phyloP scores from a whole-genome alignment of 1,140 invertebrate species.

The Hermetia illucens region DNA sequence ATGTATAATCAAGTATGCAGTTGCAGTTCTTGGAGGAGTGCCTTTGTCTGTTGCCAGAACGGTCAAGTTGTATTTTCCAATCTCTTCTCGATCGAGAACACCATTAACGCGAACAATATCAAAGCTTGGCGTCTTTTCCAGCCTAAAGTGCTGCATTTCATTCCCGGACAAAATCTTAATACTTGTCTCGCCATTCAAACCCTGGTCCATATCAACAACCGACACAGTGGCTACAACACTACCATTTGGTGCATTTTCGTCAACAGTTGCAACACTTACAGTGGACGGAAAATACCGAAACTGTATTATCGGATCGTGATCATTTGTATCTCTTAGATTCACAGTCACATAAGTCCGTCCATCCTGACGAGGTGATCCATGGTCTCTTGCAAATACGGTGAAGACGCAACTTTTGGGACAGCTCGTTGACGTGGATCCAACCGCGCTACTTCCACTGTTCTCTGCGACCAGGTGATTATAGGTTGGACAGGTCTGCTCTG shows the following conservation, averaged over 20 bases:
- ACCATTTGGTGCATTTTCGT: slow-evolving; percentile 82
- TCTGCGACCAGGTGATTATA: slow-evolving; percentile 29
- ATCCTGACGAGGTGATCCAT: slow-evolving; percentile 77
- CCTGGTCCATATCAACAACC: slow-evolving; percentile 81
- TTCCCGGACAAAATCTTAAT: slow-evolving; percentile 78
- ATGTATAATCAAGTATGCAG: slow-evolving; percentile 74
- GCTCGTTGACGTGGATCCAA: slow-evolving; percentile 6
- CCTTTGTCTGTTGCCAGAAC: slow-evolving; percentile 84
- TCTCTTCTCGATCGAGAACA: slow-evolving; percentile 80
- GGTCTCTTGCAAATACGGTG: slow-evolving; percentile 84
- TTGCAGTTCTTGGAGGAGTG: slow-evolving; percentile 64
- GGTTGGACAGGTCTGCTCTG: slow-evolving; percentile 47
- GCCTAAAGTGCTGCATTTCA: slow-evolving; percentile 74
- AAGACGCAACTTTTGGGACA: slow-evolving; percentile 83
- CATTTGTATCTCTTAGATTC: slow-evolving; percentile 84
- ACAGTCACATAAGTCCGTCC: slow-evolving; percentile 90
- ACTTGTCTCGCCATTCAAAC: slow-evolving; percentile 73
- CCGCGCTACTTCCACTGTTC: too few relatives aligned
- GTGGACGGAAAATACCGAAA: slow-evolving; percentile 78
- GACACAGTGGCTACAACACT: slow-evolving; percentile 87
- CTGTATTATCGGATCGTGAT: slow-evolving; percentile 84
- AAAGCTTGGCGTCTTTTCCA: slow-evolving; percentile 70
- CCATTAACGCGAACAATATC: slow-evolving; percentile 86
- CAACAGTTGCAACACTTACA: slow-evolving; percentile 73
- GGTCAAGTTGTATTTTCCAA: slow-evolving; percentile 82